Conservation (phyloP, 1,140 invertebrate species). For the Drosophila sp. region DNA sequence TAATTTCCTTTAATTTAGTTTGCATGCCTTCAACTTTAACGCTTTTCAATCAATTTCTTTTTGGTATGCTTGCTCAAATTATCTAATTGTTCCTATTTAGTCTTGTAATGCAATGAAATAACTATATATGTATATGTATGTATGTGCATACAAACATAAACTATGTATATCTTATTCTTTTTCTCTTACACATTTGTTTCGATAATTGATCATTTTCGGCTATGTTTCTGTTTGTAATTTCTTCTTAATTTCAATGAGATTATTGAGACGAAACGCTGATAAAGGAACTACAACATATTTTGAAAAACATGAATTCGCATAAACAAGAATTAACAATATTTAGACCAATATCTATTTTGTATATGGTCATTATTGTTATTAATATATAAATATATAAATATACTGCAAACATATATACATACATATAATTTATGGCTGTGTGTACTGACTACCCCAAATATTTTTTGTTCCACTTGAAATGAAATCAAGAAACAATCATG, state of each 20-base stretch:
- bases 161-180: not conserved
- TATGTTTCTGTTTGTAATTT: slow-evolving; percentile 17
- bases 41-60: slow-evolving; percentile 28
- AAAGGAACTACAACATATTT: slow-evolving; percentile 82
- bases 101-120: slow-evolving; percentile 14
- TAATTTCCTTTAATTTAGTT: slow-evolving; percentile 28
- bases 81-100: slow-evolving; percentile 10
- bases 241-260: slow-evolving; percentile 29
- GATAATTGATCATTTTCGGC: slow-evolving; percentile 3
- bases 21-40: slow-evolving; percentile 40
- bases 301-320: slow-evolving; percentile 82
- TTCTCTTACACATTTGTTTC: slow-evolving; percentile 11
- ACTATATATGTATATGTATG: slow-evolving; percentile 10
- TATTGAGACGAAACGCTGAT: slow-evolving; percentile 37
- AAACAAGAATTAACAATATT: slow-evolving; percentile 41
- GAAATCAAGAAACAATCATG: slow-evolving; percentile 21
- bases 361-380: slow-evolving; percentile 47
- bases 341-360: slow-evolving; percentile 39
- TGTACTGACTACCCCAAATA: slow-evolving; percentile 75
- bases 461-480: slow-evolving; percentile 38
- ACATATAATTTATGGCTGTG: slow-evolving; percentile 70
- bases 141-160: slow-evolving; percentile 2
- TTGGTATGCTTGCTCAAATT: slow-evolving; percentile 29
- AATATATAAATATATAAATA: slow-evolving; percentile 56
- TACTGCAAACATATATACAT: slow-evolving; percentile 45